Conservation (phyloP, 2,113 vertebrate species). For the Oreochromis aureus region DNA sequence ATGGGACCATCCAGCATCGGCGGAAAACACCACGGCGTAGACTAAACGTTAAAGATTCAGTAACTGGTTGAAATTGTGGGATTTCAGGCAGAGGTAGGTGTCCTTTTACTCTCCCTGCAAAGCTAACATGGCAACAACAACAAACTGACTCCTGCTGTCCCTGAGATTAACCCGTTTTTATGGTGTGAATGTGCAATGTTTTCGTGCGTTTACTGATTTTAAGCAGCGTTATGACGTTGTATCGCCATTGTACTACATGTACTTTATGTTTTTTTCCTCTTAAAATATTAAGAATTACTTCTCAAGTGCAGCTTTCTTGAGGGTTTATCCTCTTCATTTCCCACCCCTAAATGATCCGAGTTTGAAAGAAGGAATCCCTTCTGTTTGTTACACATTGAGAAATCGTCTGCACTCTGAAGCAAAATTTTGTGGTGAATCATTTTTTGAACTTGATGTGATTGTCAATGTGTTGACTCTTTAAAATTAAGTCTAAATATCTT, state of each 20-base stretch:
- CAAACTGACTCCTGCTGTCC: slow-evolving; percentile 22
- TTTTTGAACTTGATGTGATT: not conserved
- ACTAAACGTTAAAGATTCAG: slow-evolving; percentile 35
- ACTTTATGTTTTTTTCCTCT: not conserved
- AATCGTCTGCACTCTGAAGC: not conserved
- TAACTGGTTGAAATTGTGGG: slow-evolving; percentile 18
- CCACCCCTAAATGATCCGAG: not conserved
- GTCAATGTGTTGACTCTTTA: not conserved
- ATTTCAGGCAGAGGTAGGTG: slow-evolving; percentile 57
- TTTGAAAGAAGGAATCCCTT: not conserved
- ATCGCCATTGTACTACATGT: not conserved
- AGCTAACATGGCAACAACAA: slow-evolving; percentile 45
- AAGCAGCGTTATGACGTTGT: not conserved
- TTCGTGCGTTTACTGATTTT: not conserved
- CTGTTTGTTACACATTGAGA: not conserved
- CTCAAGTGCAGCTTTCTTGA: not conserved
- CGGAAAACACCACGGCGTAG: slow-evolving; percentile 61
- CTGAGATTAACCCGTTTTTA: not conserved
- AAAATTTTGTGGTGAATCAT: not conserved
- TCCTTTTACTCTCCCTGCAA: not conserved
- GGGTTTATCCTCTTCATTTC: not conserved
- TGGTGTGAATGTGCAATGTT: not conserved
- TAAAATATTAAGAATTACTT: not conserved
- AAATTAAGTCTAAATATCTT: not conserved
- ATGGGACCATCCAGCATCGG: slow-evolving; percentile 77